Percentiles rank a stretch among this genome's conserved stretches.
phyloP scores from a whole-genome alignment of 2,797 vertebrate species.

The Gymnothorax javanicus region DNA sequence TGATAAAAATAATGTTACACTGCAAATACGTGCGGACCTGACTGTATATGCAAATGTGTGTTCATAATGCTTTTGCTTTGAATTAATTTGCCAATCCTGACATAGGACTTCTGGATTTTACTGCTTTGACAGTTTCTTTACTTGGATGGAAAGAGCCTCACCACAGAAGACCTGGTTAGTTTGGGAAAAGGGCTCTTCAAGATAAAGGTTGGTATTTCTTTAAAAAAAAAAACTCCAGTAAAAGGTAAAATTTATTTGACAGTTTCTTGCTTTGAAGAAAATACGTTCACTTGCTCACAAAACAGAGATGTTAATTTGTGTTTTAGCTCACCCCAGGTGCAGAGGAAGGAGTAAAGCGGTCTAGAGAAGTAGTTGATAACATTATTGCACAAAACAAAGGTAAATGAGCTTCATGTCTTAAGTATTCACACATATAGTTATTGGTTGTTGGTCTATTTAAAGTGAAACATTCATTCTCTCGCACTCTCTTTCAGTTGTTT shows the following conservation, averaged over 20 bases:
- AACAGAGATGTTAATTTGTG: neutral
- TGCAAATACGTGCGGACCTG: too few species aligned
- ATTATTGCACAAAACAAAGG: constrained; percentile 48
- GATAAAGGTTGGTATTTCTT: constrained; percentile 47
- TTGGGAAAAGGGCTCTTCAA: constrained; percentile 46
- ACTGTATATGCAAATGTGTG: neutral
- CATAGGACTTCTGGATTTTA: neutral
- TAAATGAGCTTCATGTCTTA: neutral
- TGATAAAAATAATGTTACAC: too few species aligned
- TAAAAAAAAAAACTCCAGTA: neutral
- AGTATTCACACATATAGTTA: neutral
- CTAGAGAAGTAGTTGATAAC: constrained; percentile 44
- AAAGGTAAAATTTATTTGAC: neutral
- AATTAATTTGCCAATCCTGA: neutral
- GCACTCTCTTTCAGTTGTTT: constrained; percentile 41
- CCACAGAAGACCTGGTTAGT: constrained; percentile 42
- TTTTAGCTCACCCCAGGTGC: constrained; percentile 48
- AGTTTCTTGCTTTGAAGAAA: neutral
- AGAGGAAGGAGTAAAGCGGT: constrained; percentile 27
- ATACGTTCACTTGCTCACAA: neutral
- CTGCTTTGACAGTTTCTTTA: constrained; percentile 36
- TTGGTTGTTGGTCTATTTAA: neutral
- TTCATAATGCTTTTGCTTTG: neutral
- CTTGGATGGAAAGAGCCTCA: constrained; percentile 50
- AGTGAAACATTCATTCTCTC: neutral